These are phyloP conservation scores for Echinops telfairi DNA, from an alignment of 2,113 vertebrate species.

Conservation along the genomic window DNA sequence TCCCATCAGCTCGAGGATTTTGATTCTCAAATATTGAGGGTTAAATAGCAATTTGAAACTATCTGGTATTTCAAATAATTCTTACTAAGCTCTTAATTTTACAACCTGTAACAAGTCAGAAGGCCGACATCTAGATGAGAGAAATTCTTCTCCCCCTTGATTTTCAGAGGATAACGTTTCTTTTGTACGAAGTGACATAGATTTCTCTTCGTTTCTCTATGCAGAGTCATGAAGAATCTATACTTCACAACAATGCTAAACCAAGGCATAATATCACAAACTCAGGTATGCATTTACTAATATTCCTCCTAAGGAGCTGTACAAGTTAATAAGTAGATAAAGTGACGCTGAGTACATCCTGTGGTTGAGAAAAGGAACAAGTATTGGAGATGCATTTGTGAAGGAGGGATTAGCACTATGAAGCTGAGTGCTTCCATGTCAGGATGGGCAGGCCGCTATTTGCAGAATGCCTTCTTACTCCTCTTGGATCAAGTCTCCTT, in stretches of 20 bases:
- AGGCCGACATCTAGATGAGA: neutral
- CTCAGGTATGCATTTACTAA: constrained; percentile 3
- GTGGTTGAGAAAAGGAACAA: neutral
- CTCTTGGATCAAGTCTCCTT: constrained; percentile 66
- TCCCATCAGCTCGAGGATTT: constrained; percentile 4
- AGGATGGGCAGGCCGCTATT: constrained; percentile 12
- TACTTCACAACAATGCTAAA: constrained; percentile 32
- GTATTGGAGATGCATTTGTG: constrained; percentile 19
- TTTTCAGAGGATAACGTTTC: constrained; percentile 17
- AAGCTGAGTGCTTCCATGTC: constrained; percentile 31
- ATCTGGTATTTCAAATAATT: constrained; percentile 31
- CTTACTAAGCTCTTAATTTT: constrained; percentile 35
- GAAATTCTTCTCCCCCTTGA: constrained; percentile 41
- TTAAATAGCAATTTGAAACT: neutral
- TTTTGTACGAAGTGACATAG: neutral
- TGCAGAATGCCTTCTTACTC: constrained; percentile 56
- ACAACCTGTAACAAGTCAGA: neutral
- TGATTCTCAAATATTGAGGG: neutral
- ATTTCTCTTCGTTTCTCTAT: constrained; percentile 38
- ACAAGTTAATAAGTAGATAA: constrained; percentile 35
- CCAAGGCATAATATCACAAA: neutral
- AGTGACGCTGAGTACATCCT: neutral
- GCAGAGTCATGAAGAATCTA: constrained; percentile 23
- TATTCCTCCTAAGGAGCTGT: neutral
- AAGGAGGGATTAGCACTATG: neutral